Evolutionary conservation across 2,797 vertebrate species (phyloP), one percentile per base, ranked within the genome.

Genomic region (Sciurus carolinensis): DNA sequence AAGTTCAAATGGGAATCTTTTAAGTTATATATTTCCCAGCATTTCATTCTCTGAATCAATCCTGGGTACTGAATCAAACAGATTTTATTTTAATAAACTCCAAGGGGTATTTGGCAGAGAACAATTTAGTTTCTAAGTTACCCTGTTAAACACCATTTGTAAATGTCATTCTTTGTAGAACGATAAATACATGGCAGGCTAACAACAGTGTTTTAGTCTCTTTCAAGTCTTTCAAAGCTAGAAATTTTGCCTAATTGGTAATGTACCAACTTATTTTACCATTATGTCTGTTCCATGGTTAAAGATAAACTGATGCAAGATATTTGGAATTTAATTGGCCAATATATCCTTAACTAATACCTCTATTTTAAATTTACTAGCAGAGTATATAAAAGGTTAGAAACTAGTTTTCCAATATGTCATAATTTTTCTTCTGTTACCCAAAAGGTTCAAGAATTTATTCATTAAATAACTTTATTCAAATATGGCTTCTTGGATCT

Each of bases 331-430:
- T 76, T 87, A 95, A 89, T 42, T 93, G 84, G 72, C 52, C 96
- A 97, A 94, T n/a, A 87, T 90, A 72, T 79, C 67, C 47, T 81
- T 94, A 59, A 92, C 62, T 79, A 97, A 87, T 47, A 83, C 50
- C 54, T 54, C 36, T 92, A 91, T 72, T 97, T 97, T 77, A 82
- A 98, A 92, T 42, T 66, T 17, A 95, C 76, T 96, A 93, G 57
- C 54, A 96, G 42, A 95, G 22, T 94, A 96, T 90, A 54, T 82
- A 90, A 90, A 83, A 67, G 26, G 86, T 76, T 71, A 95, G 73
- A 69, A 15, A 75, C 24, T 44, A 79, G 85, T 90, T 96, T 96
- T 85, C 86, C 44, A 57, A 59, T 77, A 81, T 75, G 93, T 8
- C 81, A 83, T 75, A 93, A 1, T 77, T 87, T 87, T 94, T 52